Percentiles rank a stretch among this genome's conserved stretches.
These are phyloP conservation scores for Epiperipatus broadwayi DNA, from an alignment of 2,888 invertebrate species.

Conservation along the genomic window DNA sequence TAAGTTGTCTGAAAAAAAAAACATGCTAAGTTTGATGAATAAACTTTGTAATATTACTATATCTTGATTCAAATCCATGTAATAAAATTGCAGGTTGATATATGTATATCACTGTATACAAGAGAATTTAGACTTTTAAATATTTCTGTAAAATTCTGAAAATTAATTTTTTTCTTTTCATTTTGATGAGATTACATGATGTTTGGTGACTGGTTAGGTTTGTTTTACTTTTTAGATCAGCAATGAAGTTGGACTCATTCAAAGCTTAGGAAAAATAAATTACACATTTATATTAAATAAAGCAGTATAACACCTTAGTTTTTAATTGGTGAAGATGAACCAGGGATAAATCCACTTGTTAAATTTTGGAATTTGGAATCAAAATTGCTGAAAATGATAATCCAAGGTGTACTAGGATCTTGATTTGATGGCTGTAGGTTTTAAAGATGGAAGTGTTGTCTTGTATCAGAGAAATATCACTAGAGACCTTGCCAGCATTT, in stretches of 20 bases:
- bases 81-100: too few species aligned
- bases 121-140: too few species aligned
- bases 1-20: too few species aligned
- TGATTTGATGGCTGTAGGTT: conserved; percentile 69
- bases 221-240: conserved; percentile 55
- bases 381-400: conserved; percentile 47
- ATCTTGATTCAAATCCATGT: too few species aligned
- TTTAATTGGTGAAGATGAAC: conserved; percentile 82
- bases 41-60: too few species aligned
- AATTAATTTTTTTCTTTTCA: too few species aligned
- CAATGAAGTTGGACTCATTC: conserved; percentile 54
- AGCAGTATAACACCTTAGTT: conserved; percentile 58
- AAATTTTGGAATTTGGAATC: conserved; percentile 83
- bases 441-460: conserved; percentile 68
- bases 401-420: conserved; percentile 51
- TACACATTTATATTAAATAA: conserved; percentile 52
- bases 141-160: too few species aligned
- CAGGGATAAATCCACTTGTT: conserved; percentile 57
- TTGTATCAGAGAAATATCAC: conserved; percentile 62
- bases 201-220: conserved; percentile 64
- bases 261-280: conserved; percentile 57
- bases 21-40: too few species aligned
- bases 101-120: too few species aligned
- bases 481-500: too few species aligned
- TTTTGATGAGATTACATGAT: conserved; percentile 67